These are phyloP conservation scores for Solea senegalensis DNA, from an alignment of 2,113 vertebrate species.

Conservation along the genomic window DNA sequence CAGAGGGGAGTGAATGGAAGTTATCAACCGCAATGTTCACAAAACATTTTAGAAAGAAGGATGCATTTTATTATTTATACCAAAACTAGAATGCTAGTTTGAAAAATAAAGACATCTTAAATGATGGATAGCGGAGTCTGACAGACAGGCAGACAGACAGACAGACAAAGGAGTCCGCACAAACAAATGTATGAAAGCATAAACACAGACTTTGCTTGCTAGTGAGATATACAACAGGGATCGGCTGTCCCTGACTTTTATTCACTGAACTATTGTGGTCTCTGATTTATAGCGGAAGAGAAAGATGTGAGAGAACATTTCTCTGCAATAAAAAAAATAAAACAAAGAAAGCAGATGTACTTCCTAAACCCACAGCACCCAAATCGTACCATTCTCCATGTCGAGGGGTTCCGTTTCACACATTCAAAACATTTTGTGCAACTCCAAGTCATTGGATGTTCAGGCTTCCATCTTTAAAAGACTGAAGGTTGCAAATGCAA, in stretches of 20 bases:
- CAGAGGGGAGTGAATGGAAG: slow-evolving; percentile 45
- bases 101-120: slow-evolving; percentile 58
- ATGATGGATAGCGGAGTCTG: slow-evolving; percentile 45
- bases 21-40: slow-evolving; percentile 45
- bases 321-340: slow-evolving; percentile 63
- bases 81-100: slow-evolving; percentile 38
- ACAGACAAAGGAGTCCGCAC: slow-evolving; percentile 51
- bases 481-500: slow-evolving; percentile 42
- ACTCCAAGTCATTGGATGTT: slow-evolving; percentile 41
- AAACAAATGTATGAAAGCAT: slow-evolving; percentile 65
- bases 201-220: slow-evolving; percentile 64
- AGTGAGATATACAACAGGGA: slow-evolving; percentile 56
- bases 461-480: slow-evolving; percentile 55
- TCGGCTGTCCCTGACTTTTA: slow-evolving; percentile 68
- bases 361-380: slow-evolving; percentile 65
- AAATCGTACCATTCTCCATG: slow-evolving; percentile 65
- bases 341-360: slow-evolving; percentile 83
- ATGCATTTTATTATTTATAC: slow-evolving; percentile 56
- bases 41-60: slow-evolving; percentile 47
- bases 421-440: slow-evolving; percentile 50
- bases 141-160: slow-evolving; percentile 42
- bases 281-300: slow-evolving; percentile 75
- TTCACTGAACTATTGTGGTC: slow-evolving; percentile 69
- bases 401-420: slow-evolving; percentile 48
- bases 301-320: slow-evolving; percentile 72